Evolutionary conservation across 2,888 invertebrate species (phyloP).

Genomic region (Limenitis camilla): DNA sequence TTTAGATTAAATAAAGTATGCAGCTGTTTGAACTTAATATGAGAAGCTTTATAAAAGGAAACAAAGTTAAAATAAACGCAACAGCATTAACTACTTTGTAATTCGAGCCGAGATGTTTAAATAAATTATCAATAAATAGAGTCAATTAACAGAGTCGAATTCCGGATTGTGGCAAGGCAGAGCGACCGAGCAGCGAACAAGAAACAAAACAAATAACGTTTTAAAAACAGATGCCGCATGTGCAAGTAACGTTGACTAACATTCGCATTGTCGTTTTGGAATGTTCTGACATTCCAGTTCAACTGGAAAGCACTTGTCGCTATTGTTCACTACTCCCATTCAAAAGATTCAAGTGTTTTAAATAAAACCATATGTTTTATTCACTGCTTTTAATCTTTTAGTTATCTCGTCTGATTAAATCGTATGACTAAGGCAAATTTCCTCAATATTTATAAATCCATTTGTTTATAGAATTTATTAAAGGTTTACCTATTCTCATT

Average conservation of each 20-base stretch:
- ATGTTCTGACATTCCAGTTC: conserved; percentile 32
- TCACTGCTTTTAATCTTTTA: conserved; percentile 1
- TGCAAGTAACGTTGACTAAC: conserved; percentile 36
- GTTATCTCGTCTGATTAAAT: neutral
- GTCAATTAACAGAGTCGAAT: conserved; percentile 19
- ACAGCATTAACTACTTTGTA: neutral
- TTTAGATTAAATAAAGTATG: no score
- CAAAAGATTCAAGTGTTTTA: conserved; percentile 17
- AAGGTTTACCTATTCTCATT: no score
- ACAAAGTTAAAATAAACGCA: no score
- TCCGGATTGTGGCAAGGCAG: conserved; percentile 27
- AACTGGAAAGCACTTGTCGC: conserved; percentile 29
- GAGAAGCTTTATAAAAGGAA: no score
- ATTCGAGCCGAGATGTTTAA: neutral
- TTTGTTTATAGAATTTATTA: no score
- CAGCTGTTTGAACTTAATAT: no score
- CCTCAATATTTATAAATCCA: no score
- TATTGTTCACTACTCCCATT: conserved; percentile 29
- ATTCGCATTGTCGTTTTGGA: conserved; percentile 36
- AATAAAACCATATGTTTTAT: conserved; percentile 3
- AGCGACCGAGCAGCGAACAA: conserved; percentile 27
- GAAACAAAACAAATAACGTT: conserved; percentile 37
- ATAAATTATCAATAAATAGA: conserved; percentile 17
- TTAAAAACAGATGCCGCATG: conserved; percentile 41
- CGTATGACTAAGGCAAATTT: no score